Conservation (phyloP, 2,113 vertebrate genomes). For the Malurus melanocephalus region DNA sequence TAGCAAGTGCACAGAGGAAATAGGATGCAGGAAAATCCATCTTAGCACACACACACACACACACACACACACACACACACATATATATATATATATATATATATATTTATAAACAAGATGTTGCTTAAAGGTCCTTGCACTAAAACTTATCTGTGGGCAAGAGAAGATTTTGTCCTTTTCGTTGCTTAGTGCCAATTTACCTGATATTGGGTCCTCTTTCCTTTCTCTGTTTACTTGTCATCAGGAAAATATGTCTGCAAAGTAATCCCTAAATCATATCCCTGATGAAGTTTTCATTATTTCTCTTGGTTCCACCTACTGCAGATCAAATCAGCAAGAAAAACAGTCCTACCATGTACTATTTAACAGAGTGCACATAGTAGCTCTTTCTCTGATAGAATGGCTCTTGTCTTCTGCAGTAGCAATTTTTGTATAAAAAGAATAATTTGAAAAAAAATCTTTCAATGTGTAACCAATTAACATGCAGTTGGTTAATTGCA, state of each 20-base stretch:
- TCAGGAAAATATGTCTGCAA: background rate
- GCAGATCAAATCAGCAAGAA: background rate
- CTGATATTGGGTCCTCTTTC: background rate
- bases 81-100: too few species aligned
- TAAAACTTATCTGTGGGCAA: background rate
- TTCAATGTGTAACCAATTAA: background rate
- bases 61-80: too few species aligned
- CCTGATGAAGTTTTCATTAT: background rate
- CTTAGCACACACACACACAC: background rate
- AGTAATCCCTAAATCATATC: background rate
- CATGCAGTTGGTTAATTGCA: background rate
- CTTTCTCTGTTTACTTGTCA: background rate
- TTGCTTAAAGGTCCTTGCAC: background rate
- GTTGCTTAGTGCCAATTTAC: background rate
- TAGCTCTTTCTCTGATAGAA: background rate
- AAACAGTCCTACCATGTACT: background rate
- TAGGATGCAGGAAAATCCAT: background rate
- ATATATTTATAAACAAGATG: background rate
- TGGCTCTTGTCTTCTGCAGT: background rate
- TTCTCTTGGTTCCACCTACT: background rate
- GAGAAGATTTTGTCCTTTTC: background rate
- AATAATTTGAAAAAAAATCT: background rate
- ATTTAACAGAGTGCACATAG: background rate
- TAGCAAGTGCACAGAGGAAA: background rate
- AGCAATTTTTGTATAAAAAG: background rate